phyloP scores from a whole-genome alignment of 2,888 invertebrate genomes.

The Linnaemya vulpina region DNA sequence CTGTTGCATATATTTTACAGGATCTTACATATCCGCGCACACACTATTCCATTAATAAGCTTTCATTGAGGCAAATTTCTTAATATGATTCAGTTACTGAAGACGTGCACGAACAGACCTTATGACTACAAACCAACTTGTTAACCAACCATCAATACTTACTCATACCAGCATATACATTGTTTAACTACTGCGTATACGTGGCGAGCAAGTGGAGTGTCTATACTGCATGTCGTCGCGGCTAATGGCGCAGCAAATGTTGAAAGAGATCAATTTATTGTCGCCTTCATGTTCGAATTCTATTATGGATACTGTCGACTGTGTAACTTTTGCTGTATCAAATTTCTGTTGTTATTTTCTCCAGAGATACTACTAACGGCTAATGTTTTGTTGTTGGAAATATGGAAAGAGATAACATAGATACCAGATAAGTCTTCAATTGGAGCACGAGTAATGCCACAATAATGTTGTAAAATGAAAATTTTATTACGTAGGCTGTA shows the following conservation, averaged over 20 bases:
- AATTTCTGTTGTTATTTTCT: constrained; percentile 1
- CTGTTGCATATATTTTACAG: no score
- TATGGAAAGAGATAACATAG: not conserved
- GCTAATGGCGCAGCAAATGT: constrained; percentile 69
- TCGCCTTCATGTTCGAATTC: constrained; percentile 61
- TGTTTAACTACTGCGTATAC: not conserved
- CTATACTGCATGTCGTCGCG: constrained; percentile 58
- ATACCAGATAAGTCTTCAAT: not conserved
- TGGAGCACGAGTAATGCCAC: constrained; percentile 27
- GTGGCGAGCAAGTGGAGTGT: constrained; percentile 10
- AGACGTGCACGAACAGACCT: no score
- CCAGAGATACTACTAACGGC: not conserved
- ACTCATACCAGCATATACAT: not conserved
- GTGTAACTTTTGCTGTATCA: constrained; percentile 1
- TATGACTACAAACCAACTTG: not conserved
- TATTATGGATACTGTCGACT: constrained; percentile 45
- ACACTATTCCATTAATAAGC: no score
- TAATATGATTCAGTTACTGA: no score
- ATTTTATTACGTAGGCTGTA: constrained; percentile 1
- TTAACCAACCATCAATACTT: not conserved
- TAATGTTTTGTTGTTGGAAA: not conserved
- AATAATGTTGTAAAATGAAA: constrained; percentile 34
- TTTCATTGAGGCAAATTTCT: no score
- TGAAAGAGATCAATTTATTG: constrained; percentile 69
- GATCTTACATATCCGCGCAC: no score